These are phyloP conservation scores for Musca vetustissima DNA, from an alignment of 1,140 invertebrate species.

Conservation along the genomic window DNA sequence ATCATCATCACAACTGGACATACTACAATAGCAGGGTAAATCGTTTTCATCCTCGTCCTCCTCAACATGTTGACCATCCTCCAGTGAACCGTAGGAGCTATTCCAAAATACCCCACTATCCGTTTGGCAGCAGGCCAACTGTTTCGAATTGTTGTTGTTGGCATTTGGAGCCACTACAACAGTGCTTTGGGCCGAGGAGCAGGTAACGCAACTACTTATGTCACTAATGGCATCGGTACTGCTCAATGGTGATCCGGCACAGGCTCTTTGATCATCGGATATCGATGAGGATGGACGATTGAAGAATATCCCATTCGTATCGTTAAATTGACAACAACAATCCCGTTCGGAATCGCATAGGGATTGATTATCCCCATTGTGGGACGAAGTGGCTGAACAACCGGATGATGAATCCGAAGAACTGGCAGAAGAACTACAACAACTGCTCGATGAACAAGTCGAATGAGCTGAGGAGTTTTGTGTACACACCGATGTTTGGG, in stretches of 20 bases:
- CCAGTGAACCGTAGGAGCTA: conserved; percentile 35
- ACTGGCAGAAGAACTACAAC: background rate
- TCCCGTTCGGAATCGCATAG: conserved; percentile 36
- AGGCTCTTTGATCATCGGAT: conserved; percentile 1
- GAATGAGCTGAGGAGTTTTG: conserved; percentile 16
- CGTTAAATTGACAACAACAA: conserved; percentile 29
- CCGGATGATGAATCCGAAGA: conserved; percentile 29
- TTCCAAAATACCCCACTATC: conserved; percentile 51
- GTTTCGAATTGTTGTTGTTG: too few species aligned
- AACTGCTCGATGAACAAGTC: conserved; percentile 6
- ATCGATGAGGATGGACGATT: background rate
- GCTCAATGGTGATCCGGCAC: conserved; percentile 15
- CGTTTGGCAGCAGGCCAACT: conserved; percentile 25
- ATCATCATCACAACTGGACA: conserved; percentile 46
- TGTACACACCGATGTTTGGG: conserved; percentile 11
- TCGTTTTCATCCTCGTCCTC: conserved; percentile 28
- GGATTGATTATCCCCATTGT: conserved; percentile 32
- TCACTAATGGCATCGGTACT: conserved; percentile 18
- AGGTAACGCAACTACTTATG: conserved; percentile 25
- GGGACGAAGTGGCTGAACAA: conserved; percentile 33
- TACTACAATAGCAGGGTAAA: conserved; percentile 38
- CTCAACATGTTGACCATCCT: background rate
- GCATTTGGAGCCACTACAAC: background rate
- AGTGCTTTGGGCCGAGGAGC: conserved; percentile 4
- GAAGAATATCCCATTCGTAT: conserved; percentile 20